phyloP scores from a whole-genome alignment of 2,797 vertebrate genomes.

The Gymnodraco acuticeps region DNA sequence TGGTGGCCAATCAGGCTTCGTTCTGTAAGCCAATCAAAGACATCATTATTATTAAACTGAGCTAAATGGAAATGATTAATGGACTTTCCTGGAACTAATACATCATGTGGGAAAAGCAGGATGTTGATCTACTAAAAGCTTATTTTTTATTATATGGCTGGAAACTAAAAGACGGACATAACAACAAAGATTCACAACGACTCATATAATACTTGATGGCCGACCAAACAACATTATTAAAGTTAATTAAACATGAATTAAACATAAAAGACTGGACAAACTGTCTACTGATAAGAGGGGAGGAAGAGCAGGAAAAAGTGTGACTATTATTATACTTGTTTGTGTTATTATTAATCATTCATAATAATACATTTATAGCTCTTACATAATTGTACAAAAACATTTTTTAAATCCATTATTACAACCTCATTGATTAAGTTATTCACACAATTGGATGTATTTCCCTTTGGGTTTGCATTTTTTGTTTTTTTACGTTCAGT shows the following conservation, averaged over 20 bases:
- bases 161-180: not conserved
- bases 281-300: not conserved
- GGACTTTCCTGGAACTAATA: not conserved
- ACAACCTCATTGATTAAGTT: too few relatives aligned
- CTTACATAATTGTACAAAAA: too few relatives aligned
- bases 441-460: too few relatives aligned
- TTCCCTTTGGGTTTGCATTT: too few relatives aligned
- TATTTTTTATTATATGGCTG: not conserved
- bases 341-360: too few relatives aligned
- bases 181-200: not conserved
- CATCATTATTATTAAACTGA: not conserved
- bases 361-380: too few relatives aligned
- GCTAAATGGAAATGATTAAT: not conserved
- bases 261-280: not conserved
- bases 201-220: too few relatives aligned
- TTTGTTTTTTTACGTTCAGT: too few relatives aligned
- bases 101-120: not conserved
- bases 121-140: not conserved
- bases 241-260: not conserved
- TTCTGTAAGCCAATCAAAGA: not conserved
- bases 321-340: not conserved
- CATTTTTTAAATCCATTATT: too few relatives aligned
- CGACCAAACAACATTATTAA: not conserved
- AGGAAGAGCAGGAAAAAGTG: not conserved
- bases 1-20: not conserved